Conservation (phyloP, 2,888 invertebrate species). For the Megaustenia siamemsis region DNA sequence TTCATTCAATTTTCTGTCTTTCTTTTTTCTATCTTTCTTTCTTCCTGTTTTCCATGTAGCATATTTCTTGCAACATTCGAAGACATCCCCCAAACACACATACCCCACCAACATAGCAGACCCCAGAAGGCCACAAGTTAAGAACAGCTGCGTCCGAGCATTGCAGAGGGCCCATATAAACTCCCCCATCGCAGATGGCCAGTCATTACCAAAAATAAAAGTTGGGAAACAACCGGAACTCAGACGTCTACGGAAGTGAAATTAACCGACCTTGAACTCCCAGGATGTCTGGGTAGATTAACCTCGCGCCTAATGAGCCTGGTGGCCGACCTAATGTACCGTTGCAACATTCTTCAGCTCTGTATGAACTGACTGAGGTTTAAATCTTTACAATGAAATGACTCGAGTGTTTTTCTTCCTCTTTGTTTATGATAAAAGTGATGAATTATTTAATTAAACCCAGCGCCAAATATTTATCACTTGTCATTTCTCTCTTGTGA, state of each 20-base stretch:
- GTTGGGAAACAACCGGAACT: background rate
- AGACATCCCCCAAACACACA: too few relatives aligned
- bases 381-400: background rate
- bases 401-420: too few relatives aligned
- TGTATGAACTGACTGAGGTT: background rate
- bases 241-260: background rate
- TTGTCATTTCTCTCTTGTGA: background rate
- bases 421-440: background rate
- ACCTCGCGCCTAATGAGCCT: background rate
- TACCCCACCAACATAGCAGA: too few relatives aligned
- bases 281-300: slow-evolving; percentile 11
- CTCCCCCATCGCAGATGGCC: slow-evolving; percentile 16
- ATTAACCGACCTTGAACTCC: slow-evolving; percentile 10
- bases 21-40: too few relatives aligned
- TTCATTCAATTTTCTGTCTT: too few relatives aligned
- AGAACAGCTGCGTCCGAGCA: too few relatives aligned
- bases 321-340: slow-evolving; percentile 28
- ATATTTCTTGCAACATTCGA: too few relatives aligned
- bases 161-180: background rate
- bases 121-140: too few relatives aligned
- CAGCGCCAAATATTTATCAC: background rate
- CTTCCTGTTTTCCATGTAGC: too few relatives aligned
- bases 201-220: slow-evolving; percentile 9
- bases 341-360: background rate
- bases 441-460: slow-evolving; percentile 33